These are phyloP conservation scores for Iphiclides podalirius DNA, from an alignment of 2,888 invertebrate genomes.

Conservation along the genomic window DNA sequence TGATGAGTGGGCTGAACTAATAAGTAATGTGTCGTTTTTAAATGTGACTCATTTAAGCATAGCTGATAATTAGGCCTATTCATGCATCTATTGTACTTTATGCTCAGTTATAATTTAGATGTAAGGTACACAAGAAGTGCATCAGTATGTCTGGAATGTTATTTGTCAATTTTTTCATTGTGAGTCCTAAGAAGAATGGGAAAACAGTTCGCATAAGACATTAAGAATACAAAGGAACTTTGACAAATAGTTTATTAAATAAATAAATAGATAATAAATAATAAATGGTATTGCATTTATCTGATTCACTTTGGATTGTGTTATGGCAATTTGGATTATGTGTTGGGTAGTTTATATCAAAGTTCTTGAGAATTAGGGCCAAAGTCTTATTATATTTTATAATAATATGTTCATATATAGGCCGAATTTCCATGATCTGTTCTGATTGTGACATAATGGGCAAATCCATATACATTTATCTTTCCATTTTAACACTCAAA, in stretches of 20 bases:
- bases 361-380: constrained; percentile 9
- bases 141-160: neutral
- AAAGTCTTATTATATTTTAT: constrained; percentile 10
- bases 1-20: constrained; percentile 45
- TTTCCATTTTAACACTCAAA: neutral
- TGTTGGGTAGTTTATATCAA: neutral
- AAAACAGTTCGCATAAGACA: no score
- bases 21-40: constrained; percentile 37
- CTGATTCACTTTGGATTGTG: constrained; percentile 19
- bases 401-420: neutral
- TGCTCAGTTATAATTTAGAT: constrained; percentile 74
- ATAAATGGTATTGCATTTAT: constrained; percentile 24
- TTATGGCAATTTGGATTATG: constrained; percentile 9
- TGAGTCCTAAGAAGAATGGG: neutral
- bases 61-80: constrained; percentile 48
- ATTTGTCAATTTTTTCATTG: neutral
- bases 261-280: constrained; percentile 12
- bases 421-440: neutral
- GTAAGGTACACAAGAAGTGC: constrained; percentile 37
- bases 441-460: constrained; percentile 11
- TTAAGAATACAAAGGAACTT: neutral
- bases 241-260: constrained; percentile 11
- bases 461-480: constrained; percentile 5
- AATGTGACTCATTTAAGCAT: constrained; percentile 40
- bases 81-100: constrained; percentile 61